Evolutionary conservation across 2,888 invertebrate species (phyloP).

Genomic region (Nineta flava): DNA sequence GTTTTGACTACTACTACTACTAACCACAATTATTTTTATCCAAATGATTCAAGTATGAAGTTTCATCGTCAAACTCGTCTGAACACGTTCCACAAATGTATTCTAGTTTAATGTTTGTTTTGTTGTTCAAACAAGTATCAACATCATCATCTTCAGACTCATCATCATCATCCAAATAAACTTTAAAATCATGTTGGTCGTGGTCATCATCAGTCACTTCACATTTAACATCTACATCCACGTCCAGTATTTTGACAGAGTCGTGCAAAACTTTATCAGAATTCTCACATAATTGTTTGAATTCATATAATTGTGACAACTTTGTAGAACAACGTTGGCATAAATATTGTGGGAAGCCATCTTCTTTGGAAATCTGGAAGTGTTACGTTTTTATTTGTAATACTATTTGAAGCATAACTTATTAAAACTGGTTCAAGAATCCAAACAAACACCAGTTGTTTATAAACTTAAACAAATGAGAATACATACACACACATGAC

Average conservation of each 20-base stretch:
- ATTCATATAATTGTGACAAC: neutral
- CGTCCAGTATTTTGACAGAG: neutral
- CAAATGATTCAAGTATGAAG: too few species aligned
- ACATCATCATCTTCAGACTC: neutral
- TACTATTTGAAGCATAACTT: too few species aligned
- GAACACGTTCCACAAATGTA: too few species aligned
- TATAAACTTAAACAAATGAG: neutral
- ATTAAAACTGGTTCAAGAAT: too few species aligned
- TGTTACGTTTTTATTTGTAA: too few species aligned
- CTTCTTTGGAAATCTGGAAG: neutral
- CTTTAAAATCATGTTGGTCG: neutral
- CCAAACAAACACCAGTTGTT: neutral
- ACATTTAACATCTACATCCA: neutral
- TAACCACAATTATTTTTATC: too few species aligned
- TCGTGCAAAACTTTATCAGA: neutral
- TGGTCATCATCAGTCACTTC: too few species aligned
- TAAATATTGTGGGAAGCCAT: neutral
- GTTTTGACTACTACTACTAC: too few species aligned
- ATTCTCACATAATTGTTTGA: slow-evolving; percentile 2
- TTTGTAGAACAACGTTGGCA: neutral
- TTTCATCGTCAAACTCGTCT: too few species aligned
- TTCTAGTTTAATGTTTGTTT: slow-evolving; percentile 9
- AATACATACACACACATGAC: too few species aligned
- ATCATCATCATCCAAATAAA: neutral
- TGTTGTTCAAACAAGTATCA: slow-evolving; percentile 13